Percentiles rank a stretch among this genome's conserved stretches.
phyloP scores from a whole-genome alignment of 2,797 vertebrate species.

The Lagorchestes hirsutus region DNA sequence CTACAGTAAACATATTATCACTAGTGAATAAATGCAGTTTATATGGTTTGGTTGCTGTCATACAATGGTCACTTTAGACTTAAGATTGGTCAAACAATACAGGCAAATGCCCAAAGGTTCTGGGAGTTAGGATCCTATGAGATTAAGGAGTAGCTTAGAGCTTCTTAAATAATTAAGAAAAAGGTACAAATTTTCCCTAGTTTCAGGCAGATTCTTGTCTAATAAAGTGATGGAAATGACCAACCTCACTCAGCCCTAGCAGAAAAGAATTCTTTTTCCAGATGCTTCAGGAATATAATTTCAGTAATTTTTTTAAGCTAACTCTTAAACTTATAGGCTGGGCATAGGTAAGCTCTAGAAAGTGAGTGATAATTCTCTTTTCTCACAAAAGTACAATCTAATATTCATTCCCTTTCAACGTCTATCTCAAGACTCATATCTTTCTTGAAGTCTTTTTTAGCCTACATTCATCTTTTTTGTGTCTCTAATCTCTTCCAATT shows the following conservation, averaged over 20 bases:
- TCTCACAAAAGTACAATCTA: background rate
- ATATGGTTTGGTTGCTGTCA: background rate
- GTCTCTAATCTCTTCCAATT: background rate
- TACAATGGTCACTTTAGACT: background rate
- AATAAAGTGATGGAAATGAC: background rate
- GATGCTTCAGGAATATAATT: background rate
- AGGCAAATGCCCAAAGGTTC: background rate
- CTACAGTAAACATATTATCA: background rate
- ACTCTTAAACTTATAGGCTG: background rate
- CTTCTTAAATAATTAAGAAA: background rate
- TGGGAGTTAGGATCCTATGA: background rate
- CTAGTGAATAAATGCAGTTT: background rate
- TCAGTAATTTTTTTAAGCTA: background rate
- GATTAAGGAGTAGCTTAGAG: background rate
- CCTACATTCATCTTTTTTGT: background rate
- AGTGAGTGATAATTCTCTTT: background rate
- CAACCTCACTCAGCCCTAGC: background rate
- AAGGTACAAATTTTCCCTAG: background rate
- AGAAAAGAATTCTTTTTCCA: background rate
- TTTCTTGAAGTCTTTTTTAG: background rate
- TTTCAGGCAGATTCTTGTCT: background rate
- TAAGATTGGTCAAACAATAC: background rate
- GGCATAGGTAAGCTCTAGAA: background rate
- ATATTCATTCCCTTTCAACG: background rate
- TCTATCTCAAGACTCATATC: background rate